Percentiles rank a stretch among this genome's conserved stretches.
These are phyloP conservation scores for Seladonia tumulorum DNA, from an alignment of 2,888 invertebrate genomes.

Conservation along the genomic window DNA sequence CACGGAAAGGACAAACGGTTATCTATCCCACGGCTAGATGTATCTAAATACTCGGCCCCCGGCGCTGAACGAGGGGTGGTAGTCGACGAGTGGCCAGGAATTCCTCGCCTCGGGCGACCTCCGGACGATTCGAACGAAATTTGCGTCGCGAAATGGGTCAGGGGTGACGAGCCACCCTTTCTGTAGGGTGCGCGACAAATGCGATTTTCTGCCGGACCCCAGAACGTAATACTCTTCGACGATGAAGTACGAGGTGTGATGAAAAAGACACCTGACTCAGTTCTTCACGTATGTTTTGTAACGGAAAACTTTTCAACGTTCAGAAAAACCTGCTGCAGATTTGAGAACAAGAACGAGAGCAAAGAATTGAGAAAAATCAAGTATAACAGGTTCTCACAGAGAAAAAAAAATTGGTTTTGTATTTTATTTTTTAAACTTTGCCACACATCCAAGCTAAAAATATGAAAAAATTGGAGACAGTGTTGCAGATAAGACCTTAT, in stretches of 20 bases:
- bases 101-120: slow-evolving; percentile 74
- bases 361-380: too few relatives aligned
- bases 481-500: too few relatives aligned
- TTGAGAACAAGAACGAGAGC: too few relatives aligned
- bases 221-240: slow-evolving; percentile 47
- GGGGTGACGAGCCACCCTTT: slow-evolving; percentile 56
- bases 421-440: too few relatives aligned
- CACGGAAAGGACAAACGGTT: neutral
- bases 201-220: slow-evolving; percentile 62
- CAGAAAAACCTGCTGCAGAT: too few relatives aligned
- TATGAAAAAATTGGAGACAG: too few relatives aligned
- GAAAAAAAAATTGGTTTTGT: too few relatives aligned
- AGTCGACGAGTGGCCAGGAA: slow-evolving; percentile 70
- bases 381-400: too few relatives aligned
- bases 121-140: slow-evolving; percentile 75
- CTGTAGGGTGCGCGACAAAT: slow-evolving; percentile 62
- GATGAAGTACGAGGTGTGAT: neutral
- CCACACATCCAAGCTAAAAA: too few relatives aligned
- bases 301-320: too few relatives aligned
- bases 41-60: slow-evolving; percentile 76
- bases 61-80: slow-evolving; percentile 51
- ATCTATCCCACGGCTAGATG: slow-evolving; percentile 44
- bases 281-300: too few relatives aligned
- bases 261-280: neutral
- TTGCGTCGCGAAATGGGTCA: slow-evolving; percentile 79